Base-by-base conservation (phyloP, 2,113 vertebrate species). In the Acanthisitta chloris region DNA sequence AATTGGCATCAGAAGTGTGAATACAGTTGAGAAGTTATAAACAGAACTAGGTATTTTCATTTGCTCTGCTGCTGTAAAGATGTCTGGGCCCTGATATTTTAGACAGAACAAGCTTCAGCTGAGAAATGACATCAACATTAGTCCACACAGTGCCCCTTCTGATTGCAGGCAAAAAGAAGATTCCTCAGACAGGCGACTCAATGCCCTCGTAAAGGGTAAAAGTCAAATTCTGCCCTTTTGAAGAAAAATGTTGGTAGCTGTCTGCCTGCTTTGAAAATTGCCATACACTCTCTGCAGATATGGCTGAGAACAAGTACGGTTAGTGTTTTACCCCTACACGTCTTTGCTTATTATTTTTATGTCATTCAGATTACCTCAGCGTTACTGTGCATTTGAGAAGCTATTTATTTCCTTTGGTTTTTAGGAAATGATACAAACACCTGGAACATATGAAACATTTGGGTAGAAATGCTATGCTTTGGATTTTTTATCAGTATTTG, bases 141-240 rank as follows among this genome's bases (percentile, higher is more conserved):
- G 77, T 78, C 71, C 4, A 6, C 92, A 88, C 34, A 84, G 38
- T 71, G 73, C 54, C 65, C 48, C 88, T 73, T 90, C 89, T 94
- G 86, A 95, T 81, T 33, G 61, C 69, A 89, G 83, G 18, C 43
- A 80, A 80, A 54, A 65, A 48, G 91, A 87, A 84, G 65, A 85
- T 71, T 72, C 73, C 59, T 72, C 81, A 92, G 90, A 80, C 40
- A 85, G 81, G 72, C 46, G 4, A 71, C 77, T 81, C 72, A 76
- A 49, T 88, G 64, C 76, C 71, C 77, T 93, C 10, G 1, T 80
- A 97, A 97, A 97, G 94, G 94, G 90, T 94, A 96, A 97, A 96
- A 70, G 95, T 97, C 96, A 97, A 73, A 86, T 81, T 86, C 67
- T 93, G 84, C 65, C 90, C 67, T 86, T 94, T 96, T 67, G 79